These are phyloP conservation scores for Lepidonotus clava DNA, from an alignment of 2,888 invertebrate species.

Conservation along the genomic window DNA sequence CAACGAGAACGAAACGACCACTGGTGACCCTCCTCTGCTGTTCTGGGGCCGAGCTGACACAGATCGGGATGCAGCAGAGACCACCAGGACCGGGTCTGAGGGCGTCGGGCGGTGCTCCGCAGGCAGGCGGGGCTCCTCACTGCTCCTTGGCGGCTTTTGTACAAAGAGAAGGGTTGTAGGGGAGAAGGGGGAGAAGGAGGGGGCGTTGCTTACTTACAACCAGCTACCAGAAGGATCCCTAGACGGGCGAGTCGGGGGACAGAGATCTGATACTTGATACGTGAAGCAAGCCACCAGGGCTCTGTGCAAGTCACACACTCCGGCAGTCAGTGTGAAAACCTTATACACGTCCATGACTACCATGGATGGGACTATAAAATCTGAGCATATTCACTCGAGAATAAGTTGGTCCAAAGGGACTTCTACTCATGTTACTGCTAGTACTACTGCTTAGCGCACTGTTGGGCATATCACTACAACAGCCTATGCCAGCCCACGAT, in stretches of 20 bases:
- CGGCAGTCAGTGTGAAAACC: conserved; percentile 35
- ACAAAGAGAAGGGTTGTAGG: not conserved
- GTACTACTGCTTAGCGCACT: no score
- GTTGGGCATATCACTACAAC: no score
- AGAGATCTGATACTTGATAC: not conserved
- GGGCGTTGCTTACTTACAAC: not conserved
- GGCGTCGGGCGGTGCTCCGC: conserved; percentile 18
- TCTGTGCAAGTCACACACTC: conserved; percentile 25
- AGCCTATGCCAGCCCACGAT: no score
- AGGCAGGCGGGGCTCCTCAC: not conserved
- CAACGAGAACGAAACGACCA: no score
- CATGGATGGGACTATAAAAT: conserved; percentile 44
- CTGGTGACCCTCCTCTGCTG: no score
- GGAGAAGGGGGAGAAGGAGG: conserved; percentile 19
- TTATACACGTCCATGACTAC: not conserved
- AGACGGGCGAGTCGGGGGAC: not conserved
- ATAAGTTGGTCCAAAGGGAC: conserved; percentile 38
- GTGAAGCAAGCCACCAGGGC: conserved; percentile 21
- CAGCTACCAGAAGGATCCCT: not conserved
- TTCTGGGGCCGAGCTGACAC: no score
- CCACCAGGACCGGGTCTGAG: no score
- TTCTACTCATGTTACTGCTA: not conserved
- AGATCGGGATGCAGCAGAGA: no score
- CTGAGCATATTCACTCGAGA: conserved; percentile 25
- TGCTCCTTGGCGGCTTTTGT: not conserved